Percentiles rank a stretch among this genome's conserved stretches.
These are phyloP conservation scores for Chymomyza fuscimana DNA, from an alignment of 2,888 invertebrate species.

Conservation along the genomic window DNA sequence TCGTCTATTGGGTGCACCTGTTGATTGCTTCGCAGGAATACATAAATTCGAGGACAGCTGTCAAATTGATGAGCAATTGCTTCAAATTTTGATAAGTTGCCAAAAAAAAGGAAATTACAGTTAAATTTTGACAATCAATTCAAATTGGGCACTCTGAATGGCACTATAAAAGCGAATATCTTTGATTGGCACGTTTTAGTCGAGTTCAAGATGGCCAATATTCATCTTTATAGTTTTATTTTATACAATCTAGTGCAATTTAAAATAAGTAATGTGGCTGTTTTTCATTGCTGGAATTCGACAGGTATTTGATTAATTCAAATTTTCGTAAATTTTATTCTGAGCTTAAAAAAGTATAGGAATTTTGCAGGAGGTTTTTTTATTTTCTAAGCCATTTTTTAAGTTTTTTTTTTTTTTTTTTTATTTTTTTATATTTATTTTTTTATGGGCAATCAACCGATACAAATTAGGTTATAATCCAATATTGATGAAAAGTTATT, in stretches of 20 bases:
- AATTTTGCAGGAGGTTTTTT: too few relatives aligned
- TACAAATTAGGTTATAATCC: too few relatives aligned
- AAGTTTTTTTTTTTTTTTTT: too few relatives aligned
- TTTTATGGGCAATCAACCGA: too few relatives aligned
- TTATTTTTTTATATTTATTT: too few relatives aligned
- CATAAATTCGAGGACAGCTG: background rate
- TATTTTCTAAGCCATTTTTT: too few relatives aligned
- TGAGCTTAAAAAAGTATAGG: too few relatives aligned
- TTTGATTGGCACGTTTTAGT: background rate
- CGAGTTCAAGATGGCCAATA: constrained; percentile 32
- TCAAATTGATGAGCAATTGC: constrained; percentile 1
- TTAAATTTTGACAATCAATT: background rate
- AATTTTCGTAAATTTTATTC: background rate
- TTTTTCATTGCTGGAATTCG: constrained; percentile 74
- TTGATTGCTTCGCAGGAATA: background rate
- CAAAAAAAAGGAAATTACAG: background rate
- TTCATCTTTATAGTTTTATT: constrained; percentile 63
- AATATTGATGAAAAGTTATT: too few relatives aligned
- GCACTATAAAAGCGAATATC: background rate
- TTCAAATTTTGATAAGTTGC: constrained; percentile 1
- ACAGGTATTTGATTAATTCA: constrained; percentile 44
- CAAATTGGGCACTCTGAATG: background rate
- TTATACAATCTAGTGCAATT: constrained; percentile 64
- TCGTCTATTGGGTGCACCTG: background rate
- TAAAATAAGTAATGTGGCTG: constrained; percentile 53